phyloP scores from a whole-genome alignment of 2,888 invertebrate genomes.

The Erebia palarica region DNA sequence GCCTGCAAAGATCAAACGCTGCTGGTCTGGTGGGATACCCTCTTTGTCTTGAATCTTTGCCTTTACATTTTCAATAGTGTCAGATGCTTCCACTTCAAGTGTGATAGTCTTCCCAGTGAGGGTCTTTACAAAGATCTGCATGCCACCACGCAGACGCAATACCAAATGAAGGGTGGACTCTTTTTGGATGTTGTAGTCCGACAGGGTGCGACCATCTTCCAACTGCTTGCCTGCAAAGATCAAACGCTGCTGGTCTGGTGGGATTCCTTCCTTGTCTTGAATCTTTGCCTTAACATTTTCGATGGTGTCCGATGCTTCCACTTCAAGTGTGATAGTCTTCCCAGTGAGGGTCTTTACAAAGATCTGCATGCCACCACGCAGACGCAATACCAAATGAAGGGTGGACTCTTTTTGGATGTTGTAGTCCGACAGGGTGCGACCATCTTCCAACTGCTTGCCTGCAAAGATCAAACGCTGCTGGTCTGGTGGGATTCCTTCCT shows the following conservation, averaged over 20 bases:
- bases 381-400: constrained; percentile 13
- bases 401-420: constrained; percentile 14
- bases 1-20: constrained; percentile 51
- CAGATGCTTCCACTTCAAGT: constrained; percentile 56
- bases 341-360: constrained; percentile 23
- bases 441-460: constrained; percentile 12
- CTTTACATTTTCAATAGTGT: constrained; percentile 59
- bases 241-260: constrained; percentile 72
- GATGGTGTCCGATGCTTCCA: constrained; percentile 4
- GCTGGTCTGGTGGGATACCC: constrained; percentile 55
- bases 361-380: constrained; percentile 29
- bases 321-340: constrained; percentile 6
- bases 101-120: constrained; percentile 59
- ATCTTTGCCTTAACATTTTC: constrained; percentile 66
- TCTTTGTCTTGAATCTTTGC: constrained; percentile 44
- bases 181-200: constrained; percentile 58
- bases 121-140: constrained; percentile 67
- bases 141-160: constrained; percentile 57
- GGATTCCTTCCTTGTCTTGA: constrained; percentile 78
- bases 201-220: constrained; percentile 59
- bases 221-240: constrained; percentile 55
- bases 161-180: constrained; percentile 57
- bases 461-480: constrained; percentile 10
- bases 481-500: constrained; percentile 13
- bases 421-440: constrained; percentile 8